Percentiles rank a stretch among this genome's conserved stretches.
These are phyloP conservation scores for Excalfactoria chinensis DNA, from an alignment of 2,113 vertebrate genomes.

Conservation along the genomic window DNA sequence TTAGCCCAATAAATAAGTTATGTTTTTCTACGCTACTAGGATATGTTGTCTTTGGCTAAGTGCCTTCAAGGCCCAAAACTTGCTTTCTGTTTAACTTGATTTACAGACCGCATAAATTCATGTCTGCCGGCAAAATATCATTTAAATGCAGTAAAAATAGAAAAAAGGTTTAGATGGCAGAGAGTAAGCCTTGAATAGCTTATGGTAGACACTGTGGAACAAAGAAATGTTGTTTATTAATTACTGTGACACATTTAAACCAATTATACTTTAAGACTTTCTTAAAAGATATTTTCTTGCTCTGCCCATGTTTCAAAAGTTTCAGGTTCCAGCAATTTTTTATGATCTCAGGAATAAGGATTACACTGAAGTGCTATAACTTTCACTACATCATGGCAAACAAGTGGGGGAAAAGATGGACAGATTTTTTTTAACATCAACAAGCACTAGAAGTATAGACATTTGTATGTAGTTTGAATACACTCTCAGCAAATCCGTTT, in stretches of 20 bases:
- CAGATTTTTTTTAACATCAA: conserved; percentile 27
- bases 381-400: conserved; percentile 34
- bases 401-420: background rate
- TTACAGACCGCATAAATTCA: background rate
- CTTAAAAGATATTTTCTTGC: background rate
- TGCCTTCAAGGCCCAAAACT: background rate
- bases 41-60: background rate
- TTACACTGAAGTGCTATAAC: conserved; percentile 47
- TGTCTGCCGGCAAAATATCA: background rate
- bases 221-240: background rate
- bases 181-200: background rate
- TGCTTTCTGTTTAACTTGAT: background rate
- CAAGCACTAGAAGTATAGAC: conserved; percentile 10
- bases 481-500: background rate
- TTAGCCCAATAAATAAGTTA: background rate
- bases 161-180: background rate
- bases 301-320: conserved; percentile 17
- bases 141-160: background rate
- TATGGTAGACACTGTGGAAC: background rate
- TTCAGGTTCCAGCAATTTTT: conserved; percentile 29
- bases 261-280: background rate
- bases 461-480: conserved; percentile 2
- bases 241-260: background rate
- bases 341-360: conserved; percentile 40
- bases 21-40: background rate